Percentiles rank a stretch among this genome's conserved stretches.
phyloP scores from a whole-genome alignment of 2,888 invertebrate genomes.

The Nineta flava region DNA sequence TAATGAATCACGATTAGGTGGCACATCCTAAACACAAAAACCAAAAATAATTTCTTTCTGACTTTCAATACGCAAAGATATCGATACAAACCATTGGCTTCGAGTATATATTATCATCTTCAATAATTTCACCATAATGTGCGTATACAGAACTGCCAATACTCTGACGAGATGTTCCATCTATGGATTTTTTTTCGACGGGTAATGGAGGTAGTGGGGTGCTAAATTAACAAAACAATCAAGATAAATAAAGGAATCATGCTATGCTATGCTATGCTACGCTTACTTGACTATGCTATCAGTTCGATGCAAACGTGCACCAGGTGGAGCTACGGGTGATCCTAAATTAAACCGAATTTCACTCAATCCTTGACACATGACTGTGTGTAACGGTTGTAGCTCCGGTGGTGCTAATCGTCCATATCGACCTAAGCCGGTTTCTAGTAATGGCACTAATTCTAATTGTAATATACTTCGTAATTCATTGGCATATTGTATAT shows the following conservation, averaged over 20 bases:
- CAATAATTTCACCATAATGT: constrained; percentile 37
- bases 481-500: constrained; percentile 34
- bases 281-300: constrained; percentile 71
- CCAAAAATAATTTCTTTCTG: background rate
- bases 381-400: constrained; percentile 82
- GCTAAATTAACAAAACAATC: constrained; percentile 27
- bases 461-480: constrained; percentile 2
- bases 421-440: constrained; percentile 71
- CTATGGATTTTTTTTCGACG: constrained; percentile 38
- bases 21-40: constrained; percentile 12
- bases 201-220: constrained; percentile 71
- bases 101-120: constrained; percentile 55
- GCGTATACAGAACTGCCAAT: constrained; percentile 32
- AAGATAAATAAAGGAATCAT: background rate
- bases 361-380: constrained; percentile 73
- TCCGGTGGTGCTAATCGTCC: constrained; percentile 71
- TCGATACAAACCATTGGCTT: constrained; percentile 42
- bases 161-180: constrained; percentile 26
- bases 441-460: constrained; percentile 33
- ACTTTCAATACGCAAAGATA: background rate
- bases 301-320: constrained; percentile 46
- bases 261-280: constrained; percentile 1
- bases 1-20: constrained; percentile 24
- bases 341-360: constrained; percentile 69
- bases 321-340: constrained; percentile 22